Base-by-base conservation (phyloP, 2,888 invertebrate genomes). In the Nemoura dubitans region DNA sequence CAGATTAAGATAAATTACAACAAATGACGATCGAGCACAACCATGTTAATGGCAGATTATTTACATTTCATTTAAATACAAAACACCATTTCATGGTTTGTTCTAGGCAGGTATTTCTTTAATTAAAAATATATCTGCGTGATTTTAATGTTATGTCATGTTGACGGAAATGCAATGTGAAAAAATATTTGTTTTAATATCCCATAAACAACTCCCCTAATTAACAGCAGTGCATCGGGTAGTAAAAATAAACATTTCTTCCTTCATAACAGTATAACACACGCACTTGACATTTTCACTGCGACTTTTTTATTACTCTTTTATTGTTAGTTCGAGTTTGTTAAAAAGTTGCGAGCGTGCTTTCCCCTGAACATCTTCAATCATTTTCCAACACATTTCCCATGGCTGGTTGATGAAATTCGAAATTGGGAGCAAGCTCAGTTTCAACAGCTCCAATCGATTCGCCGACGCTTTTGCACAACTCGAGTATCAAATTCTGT, bases 311-410 rank as follows among this genome's bases (percentile, higher is more conserved):
- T 59, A 7, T 59, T 59, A 59, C 14, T 59, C 6, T 59, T 59
- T 36, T 36, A 36, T 36, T 36, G 36, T 36, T 16, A 59, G 59
- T 21, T 59, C 14, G 16, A 59, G 59, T 59, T 59, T 59, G 59
- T 59, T 59, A 21, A 59, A 36, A 59, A 59, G 59, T 59, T 59
- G 21, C 6, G 21, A 59, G 59, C 59, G 59, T 59, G 59, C 59
- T 59, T 21, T 59, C 59, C 14, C 59, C 21, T 21, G 59, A 59
- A 59, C 59, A 59, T 78, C 78, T 78, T 28, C 78, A 78, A 78
- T 78, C 78, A 78, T 27, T 78, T 78, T 26, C 78, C 78, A 28
- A 26, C 78, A 26, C 78, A 78, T 78, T 78, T 26, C 78, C 26
- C 78, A 27, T 78, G 78, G 78, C 26, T 78, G 28, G 59, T 10